Conservation (phyloP, 1,140 invertebrate genomes). For the Panagrolaimus sp. region DNA sequence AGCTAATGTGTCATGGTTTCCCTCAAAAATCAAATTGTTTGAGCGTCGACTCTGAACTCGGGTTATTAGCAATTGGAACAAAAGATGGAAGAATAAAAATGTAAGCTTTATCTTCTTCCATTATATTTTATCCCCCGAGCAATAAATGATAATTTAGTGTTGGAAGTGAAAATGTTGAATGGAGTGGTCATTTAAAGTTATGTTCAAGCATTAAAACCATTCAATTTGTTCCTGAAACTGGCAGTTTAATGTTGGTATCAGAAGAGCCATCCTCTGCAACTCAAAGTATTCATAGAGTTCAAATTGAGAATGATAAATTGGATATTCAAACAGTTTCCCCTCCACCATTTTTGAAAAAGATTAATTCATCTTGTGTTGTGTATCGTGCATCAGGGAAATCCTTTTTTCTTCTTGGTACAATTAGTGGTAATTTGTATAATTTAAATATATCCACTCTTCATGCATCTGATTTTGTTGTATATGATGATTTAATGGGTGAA, state of each 20-base stretch:
- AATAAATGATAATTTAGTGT: neutral
- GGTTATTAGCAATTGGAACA: neutral
- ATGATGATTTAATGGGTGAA: neutral
- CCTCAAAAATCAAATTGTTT: neutral
- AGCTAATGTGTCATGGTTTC: constrained; percentile 8
- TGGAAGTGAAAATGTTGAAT: neutral
- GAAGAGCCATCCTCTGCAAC: neutral
- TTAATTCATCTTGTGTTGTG: neutral
- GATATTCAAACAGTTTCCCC: neutral
- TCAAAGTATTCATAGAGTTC: constrained; percentile 1
- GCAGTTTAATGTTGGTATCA: neutral
- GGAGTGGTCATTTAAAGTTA: neutral
- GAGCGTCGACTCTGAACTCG: neutral
- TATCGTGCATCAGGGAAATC: neutral
- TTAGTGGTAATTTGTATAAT: constrained; percentile 1
- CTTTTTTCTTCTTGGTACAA: neutral
- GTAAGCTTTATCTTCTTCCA: neutral
- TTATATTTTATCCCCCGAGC: neutral
- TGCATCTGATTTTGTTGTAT: constrained; percentile 5
- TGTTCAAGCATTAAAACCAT: neutral
- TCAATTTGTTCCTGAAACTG: neutral
- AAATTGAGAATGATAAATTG: neutral
- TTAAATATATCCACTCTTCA: neutral
- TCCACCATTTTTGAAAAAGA: constrained; percentile 1
- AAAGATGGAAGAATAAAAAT: neutral